Base-by-base conservation (phyloP, 1,140 invertebrate species). In the Tigriopus japonicus region DNA sequence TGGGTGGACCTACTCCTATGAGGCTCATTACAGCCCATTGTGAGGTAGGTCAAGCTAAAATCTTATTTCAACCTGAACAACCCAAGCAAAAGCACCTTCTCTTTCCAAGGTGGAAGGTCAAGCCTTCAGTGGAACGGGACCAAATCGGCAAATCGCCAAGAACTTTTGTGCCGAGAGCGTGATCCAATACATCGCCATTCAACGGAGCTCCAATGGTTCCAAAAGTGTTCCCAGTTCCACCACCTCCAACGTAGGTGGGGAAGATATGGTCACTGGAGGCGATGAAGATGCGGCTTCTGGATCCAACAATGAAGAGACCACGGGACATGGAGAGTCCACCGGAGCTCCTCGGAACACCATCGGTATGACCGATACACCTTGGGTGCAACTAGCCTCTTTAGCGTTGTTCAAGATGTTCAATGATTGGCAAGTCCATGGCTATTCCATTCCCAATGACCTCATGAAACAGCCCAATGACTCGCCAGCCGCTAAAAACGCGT, bases 391-490 rank as follows among this genome's bases (percentile, higher is more conserved):
- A 12, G 43, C 59, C 42, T 56, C 43, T 13, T 21, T 61, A 15
- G 59, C 59, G 17, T 40, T 61, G 21, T 61, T 61, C 41, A 61
- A 61, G 28, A 17, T 61, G 19, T 61, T 61, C 19, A 61, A 61
- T 40, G 59, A 61, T 42, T 61, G 59, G 59, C 59, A 61, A 40
- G 59, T 40, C 21, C 17, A 41, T 15, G 55, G 55, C n/a, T 40
- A n/a, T 42, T 17, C 17, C 13, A 41, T 58, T 15, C 55, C 55
- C 55, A 40, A 35, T 15, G 55, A 58, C 17, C 55, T 58, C 40
- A 17, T 58, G 15, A 23, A 35, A 6, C 55, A 43, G 55, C 45
- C 15, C 28, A 58, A 58, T n/a, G 28, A 13, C 21, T 15, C 55
- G 15, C 42, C 13, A 23, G 10, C 55, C 55, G 2, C 42, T 1